A percentile compares a stretch with the other conserved stretches of the same genome.
These are phyloP conservation scores for Charanyca ferruginea DNA, from an alignment of 2,888 invertebrate genomes.

Conservation along the genomic window DNA sequence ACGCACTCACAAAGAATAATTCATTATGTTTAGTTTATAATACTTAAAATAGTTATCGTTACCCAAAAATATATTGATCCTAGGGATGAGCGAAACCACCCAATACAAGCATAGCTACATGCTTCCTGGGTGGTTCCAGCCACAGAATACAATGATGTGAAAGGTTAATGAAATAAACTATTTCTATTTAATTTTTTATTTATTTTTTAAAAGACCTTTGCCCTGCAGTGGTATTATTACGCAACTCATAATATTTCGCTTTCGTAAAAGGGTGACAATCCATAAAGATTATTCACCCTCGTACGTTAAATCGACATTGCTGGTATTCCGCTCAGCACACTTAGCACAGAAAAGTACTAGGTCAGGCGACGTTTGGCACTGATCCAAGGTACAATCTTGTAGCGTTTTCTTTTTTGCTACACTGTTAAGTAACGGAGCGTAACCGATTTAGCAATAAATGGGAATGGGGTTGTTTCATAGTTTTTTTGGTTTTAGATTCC, in stretches of 20 bases:
- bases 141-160: no score
- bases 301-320: conserved; percentile 55
- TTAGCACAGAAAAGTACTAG: conserved; percentile 80
- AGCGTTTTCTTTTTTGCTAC: conserved; percentile 76
- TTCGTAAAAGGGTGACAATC: conserved; percentile 47
- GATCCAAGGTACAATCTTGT: conserved; percentile 82
- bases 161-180: no score
- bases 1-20: no score
- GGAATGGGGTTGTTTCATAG: conserved; percentile 56
- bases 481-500: conserved; percentile 8
- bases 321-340: conserved; percentile 64
- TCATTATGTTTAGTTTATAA: no score
- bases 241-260: conserved; percentile 34
- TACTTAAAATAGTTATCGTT: no score
- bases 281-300: conserved; percentile 52
- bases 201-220: no score
- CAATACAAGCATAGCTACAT: no score
- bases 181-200: no score
- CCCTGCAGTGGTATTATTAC: no score
- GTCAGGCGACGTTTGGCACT: conserved; percentile 81
- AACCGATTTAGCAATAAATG: conserved; percentile 80
- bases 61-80: no score
- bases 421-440: conserved; percentile 80
- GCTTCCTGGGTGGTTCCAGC: no score
- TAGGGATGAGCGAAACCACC: no score